These are phyloP conservation scores for Lutjanus argentimaculatus DNA, from an alignment of 2,797 vertebrate species.

Conservation along the genomic window DNA sequence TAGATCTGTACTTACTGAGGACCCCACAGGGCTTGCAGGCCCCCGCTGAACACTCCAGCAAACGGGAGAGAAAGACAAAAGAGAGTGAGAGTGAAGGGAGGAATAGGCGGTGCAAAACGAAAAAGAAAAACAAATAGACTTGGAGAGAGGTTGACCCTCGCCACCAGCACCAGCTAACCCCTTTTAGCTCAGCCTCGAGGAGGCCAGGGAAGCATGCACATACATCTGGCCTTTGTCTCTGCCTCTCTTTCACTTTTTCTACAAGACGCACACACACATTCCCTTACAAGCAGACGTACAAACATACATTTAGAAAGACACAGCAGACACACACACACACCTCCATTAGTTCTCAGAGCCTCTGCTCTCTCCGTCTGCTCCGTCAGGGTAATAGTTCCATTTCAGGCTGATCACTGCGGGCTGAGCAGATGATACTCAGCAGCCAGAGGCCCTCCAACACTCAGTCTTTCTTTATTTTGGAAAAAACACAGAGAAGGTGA, in stretches of 20 bases:
- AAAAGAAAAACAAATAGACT: slow-evolving; percentile 23
- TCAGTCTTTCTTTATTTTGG: background rate
- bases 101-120: background rate
- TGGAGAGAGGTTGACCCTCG: slow-evolving; percentile 12
- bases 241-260: background rate
- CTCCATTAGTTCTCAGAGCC: slow-evolving; percentile 29
- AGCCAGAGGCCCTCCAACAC: background rate
- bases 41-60: background rate
- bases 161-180: slow-evolving; percentile 32
- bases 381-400: slow-evolving; percentile 39
- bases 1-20: background rate
- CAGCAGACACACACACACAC: slow-evolving; percentile 15
- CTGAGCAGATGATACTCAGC: slow-evolving; percentile 19
- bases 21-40: background rate
- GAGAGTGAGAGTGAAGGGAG: background rate
- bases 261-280: slow-evolving; percentile 1
- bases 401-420: slow-evolving; percentile 33
- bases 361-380: slow-evolving; percentile 19
- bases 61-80: background rate
- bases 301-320: background rate
- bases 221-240: slow-evolving; percentile 17
- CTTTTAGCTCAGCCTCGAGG: slow-evolving; percentile 26
- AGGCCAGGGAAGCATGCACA: slow-evolving; percentile 14
- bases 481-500: background rate
- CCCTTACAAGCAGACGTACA: background rate